phyloP scores from a whole-genome alignment of 1,140 invertebrate genomes.

The Telenomus remus region DNA sequence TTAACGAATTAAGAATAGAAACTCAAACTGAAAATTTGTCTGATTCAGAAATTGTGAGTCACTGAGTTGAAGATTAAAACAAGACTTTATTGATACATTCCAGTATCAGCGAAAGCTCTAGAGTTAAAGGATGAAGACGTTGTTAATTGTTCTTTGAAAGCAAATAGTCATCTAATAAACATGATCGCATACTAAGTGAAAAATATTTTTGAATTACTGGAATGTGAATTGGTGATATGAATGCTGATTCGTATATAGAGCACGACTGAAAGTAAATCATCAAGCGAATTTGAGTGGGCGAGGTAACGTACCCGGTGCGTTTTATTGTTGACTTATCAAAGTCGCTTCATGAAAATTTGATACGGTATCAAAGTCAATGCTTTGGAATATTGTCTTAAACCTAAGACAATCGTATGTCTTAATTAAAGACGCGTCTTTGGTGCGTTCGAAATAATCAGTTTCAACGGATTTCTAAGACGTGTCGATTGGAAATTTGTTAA shows the following conservation, averaged over 20 bases:
- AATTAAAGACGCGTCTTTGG: too few species aligned
- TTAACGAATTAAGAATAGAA: too few species aligned
- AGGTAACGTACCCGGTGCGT: conserved; percentile 21
- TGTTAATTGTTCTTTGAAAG: conserved; percentile 59
- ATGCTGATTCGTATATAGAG: neutral
- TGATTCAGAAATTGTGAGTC: too few species aligned
- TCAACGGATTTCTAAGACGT: too few species aligned
- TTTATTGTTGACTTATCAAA: conserved; percentile 56
- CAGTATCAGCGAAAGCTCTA: conserved; percentile 34
- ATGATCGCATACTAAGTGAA: too few species aligned
- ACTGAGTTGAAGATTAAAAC: conserved; percentile 16
- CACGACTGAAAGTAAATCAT: neutral
- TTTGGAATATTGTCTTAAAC: too few species aligned
- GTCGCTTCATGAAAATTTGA: conserved; percentile 48
- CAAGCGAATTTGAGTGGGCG: conserved; percentile 32
- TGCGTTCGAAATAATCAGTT: too few species aligned
- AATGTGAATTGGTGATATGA: neutral
- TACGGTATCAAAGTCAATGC: conserved; percentile 46
- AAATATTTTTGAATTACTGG: too few species aligned
- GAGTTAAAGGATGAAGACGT: conserved; percentile 61
- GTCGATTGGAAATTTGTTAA: too few species aligned
- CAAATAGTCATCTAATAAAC: too few species aligned
- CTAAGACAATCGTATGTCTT: too few species aligned
- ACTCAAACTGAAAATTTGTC: too few species aligned
- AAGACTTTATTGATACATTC: conserved; percentile 58